Conservation (phyloP, 2,113 vertebrate genomes). For the Nothobranchius kuhntae region DNA sequence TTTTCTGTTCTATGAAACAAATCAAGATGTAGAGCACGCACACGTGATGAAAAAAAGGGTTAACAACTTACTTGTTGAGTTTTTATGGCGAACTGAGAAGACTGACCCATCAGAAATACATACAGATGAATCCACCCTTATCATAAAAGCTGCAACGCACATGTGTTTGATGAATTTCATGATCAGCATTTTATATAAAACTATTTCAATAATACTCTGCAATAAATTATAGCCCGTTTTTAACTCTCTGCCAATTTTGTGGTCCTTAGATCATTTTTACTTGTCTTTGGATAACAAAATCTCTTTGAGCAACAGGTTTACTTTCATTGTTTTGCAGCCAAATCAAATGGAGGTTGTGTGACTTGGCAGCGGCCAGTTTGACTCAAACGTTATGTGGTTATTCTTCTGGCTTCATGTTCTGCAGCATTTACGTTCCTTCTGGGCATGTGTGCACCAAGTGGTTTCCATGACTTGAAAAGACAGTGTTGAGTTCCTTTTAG, state of each 20-base stretch:
- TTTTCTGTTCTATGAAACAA: too few relatives aligned
- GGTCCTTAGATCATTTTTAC: conserved; percentile 20
- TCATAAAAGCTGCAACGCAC: too few relatives aligned
- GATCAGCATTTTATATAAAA: background rate
- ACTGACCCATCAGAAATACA: too few relatives aligned
- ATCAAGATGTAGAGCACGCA: too few relatives aligned
- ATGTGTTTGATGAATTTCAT: too few relatives aligned
- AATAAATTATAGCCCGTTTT: background rate
- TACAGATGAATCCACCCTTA: too few relatives aligned
- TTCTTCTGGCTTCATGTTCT: conserved; percentile 32
- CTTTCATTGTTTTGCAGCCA: conserved; percentile 65
- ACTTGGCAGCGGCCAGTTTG: conserved; percentile 55
- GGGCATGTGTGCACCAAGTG: too few relatives aligned
- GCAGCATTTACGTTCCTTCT: background rate
- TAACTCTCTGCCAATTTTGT: background rate
- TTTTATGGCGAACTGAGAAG: too few relatives aligned
- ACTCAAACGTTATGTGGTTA: conserved; percentile 35
- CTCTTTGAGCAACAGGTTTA: conserved; percentile 48
- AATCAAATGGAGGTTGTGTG: conserved; percentile 67
- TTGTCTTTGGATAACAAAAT: conserved; percentile 33
- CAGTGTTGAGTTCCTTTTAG: background rate
- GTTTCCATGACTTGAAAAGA: background rate
- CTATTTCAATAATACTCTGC: background rate
- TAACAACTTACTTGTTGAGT: too few relatives aligned
- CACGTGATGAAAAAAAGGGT: too few relatives aligned